These are phyloP conservation scores for Nymphalis c-album DNA, from an alignment of 2,888 invertebrate genomes.

Conservation along the genomic window DNA sequence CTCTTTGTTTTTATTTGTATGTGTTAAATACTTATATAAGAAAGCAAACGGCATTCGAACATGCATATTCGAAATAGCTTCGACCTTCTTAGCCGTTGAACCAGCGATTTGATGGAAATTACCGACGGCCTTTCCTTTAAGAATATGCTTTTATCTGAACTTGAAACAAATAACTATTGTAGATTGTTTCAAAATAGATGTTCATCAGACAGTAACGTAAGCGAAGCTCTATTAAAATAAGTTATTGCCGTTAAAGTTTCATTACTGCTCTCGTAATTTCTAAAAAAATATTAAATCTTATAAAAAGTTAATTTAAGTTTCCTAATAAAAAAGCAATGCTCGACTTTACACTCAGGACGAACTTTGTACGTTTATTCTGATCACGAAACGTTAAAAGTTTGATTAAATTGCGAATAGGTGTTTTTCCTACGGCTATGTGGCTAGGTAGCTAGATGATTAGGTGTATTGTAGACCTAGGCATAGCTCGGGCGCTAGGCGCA, in stretches of 20 bases:
- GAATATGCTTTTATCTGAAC: not conserved
- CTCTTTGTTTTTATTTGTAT: not conserved
- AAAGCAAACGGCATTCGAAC: not conserved
- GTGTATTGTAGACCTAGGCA: constrained; percentile 34
- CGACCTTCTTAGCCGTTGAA: not conserved
- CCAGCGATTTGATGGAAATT: not conserved
- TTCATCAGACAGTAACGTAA: not conserved
- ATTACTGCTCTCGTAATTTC: not conserved
- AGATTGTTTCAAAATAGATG: not conserved
- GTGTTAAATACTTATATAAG: not conserved
- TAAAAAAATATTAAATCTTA: not conserved
- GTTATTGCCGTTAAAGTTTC: too few species aligned
- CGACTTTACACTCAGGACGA: not conserved
- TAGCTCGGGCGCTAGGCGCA: constrained; percentile 39
- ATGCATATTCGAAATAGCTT: not conserved
- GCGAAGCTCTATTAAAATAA: too few species aligned
- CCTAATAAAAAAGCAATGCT: not conserved
- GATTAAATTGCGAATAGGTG: constrained; percentile 16
- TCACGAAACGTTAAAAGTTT: too few species aligned
- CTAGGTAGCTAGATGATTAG: constrained; percentile 41
- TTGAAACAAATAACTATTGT: not conserved
- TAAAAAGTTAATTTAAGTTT: not conserved
- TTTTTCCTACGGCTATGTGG: constrained; percentile 48
- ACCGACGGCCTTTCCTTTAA: not conserved
- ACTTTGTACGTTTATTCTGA: not conserved